Percentiles rank a stretch among this genome's conserved stretches.
These are phyloP conservation scores for Sceloporus undulatus DNA, from an alignment of 2,113 vertebrate species.

Conservation along the genomic window DNA sequence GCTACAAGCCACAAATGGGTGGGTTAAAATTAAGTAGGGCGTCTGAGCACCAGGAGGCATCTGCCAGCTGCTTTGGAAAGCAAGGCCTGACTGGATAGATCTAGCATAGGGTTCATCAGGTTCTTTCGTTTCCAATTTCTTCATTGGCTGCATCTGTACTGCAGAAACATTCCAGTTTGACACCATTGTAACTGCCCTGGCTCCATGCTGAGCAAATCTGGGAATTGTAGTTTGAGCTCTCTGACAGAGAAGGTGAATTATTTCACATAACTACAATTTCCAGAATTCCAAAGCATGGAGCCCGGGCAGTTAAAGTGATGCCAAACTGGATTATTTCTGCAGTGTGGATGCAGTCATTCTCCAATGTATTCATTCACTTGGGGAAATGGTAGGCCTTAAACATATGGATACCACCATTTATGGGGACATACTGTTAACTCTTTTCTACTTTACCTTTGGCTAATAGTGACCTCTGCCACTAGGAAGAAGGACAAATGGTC, in stretches of 20 bases:
- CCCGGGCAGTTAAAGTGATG: too few relatives aligned
- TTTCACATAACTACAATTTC: too few relatives aligned
- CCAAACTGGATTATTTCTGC: too few relatives aligned
- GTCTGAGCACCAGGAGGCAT: neutral
- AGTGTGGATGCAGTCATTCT: too few relatives aligned
- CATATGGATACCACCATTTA: neutral
- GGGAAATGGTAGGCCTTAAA: neutral
- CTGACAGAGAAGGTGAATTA: too few relatives aligned
- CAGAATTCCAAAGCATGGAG: too few relatives aligned
- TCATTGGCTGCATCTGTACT: neutral
- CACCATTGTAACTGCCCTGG: too few relatives aligned
- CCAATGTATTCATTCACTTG: neutral
- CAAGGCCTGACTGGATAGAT: neutral
- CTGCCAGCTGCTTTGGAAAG: neutral
- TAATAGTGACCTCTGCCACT: neutral
- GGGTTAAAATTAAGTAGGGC: neutral
- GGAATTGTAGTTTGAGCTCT: too few relatives aligned
- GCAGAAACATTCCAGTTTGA: too few relatives aligned
- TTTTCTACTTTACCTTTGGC: neutral
- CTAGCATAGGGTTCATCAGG: neutral
- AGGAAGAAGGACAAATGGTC: neutral
- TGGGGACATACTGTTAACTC: neutral
- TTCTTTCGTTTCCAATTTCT: too few relatives aligned
- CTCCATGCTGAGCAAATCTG: too few relatives aligned
- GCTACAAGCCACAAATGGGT: neutral